These are phyloP conservation scores for Periophthalmus magnuspinnatus DNA, from an alignment of 2,797 vertebrate genomes.

Conservation along the genomic window DNA sequence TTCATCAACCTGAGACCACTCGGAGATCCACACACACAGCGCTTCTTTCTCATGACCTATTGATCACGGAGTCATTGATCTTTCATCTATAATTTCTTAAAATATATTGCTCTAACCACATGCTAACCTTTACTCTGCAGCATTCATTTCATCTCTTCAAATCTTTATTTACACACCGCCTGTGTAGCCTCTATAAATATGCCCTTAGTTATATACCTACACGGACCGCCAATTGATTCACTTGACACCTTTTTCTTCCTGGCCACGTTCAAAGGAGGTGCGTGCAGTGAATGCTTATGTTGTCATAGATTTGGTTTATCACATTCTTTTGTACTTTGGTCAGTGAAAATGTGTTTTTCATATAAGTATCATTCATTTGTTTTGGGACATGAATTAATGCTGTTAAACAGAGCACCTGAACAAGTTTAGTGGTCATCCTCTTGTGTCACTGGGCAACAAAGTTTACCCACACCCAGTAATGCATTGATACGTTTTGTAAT, in stretches of 20 bases:
- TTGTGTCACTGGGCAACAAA: neutral
- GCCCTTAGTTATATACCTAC: neutral
- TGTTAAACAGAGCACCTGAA: too few relatives aligned
- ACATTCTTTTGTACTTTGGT: too few relatives aligned
- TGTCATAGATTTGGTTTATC: neutral
- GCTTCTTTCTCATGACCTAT: conserved; percentile 1
- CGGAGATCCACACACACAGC: neutral
- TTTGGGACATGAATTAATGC: too few relatives aligned
- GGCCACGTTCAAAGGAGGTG: neutral
- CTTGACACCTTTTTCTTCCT: neutral
- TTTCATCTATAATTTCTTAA: conserved; percentile 4
- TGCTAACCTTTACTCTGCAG: neutral
- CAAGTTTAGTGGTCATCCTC: too few relatives aligned
- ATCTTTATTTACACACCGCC: neutral
- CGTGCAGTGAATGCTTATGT: neutral
- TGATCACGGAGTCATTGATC: conserved; percentile 3
- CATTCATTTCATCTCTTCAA: neutral
- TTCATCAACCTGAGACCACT: neutral
- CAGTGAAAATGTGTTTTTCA: too few relatives aligned
- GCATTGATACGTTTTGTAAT: neutral
- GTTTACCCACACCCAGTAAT: neutral
- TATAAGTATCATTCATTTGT: too few relatives aligned
- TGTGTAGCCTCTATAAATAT: neutral
- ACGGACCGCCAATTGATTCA: neutral
- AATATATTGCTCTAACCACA: conserved; percentile 8